These are phyloP conservation scores for Nemotelus nigrinus DNA, from an alignment of 2,888 invertebrate genomes.

Conservation along the genomic window DNA sequence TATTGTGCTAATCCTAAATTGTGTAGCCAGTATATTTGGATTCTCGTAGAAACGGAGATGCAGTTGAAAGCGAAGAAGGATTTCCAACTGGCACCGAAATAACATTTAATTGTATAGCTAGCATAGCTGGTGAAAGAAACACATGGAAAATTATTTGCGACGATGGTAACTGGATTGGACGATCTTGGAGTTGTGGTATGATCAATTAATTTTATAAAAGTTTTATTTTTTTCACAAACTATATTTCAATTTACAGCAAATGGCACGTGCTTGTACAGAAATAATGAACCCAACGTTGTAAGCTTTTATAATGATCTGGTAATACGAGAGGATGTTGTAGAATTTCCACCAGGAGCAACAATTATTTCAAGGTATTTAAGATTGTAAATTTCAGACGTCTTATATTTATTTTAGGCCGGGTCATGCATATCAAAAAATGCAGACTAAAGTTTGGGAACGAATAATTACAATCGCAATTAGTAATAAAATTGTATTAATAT, in stretches of 20 bases:
- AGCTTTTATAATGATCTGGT: conserved; percentile 84
- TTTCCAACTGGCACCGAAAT: conserved; percentile 86
- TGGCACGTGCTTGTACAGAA: conserved; percentile 79
- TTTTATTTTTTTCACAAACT: background rate
- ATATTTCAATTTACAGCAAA: conserved; percentile 66
- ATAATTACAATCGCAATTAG: background rate
- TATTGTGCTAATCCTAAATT: background rate
- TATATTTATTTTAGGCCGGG: background rate
- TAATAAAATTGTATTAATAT: too few species aligned
- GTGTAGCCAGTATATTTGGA: background rate
- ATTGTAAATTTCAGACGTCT: background rate
- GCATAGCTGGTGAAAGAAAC: conserved; percentile 82
- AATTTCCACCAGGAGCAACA: conserved; percentile 79
- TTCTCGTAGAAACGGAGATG: conserved; percentile 71
- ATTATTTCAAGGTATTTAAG: conserved; percentile 71
- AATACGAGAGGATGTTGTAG: conserved; percentile 78
- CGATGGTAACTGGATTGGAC: conserved; percentile 85
- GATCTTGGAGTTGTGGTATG: conserved; percentile 82
- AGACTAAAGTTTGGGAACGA: background rate
- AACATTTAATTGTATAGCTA: conserved; percentile 83
- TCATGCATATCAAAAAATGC: too few species aligned
- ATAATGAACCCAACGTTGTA: conserved; percentile 81
- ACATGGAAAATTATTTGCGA: conserved; percentile 88
- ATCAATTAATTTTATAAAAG: background rate
- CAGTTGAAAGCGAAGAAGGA: conserved; percentile 72